Evolutionary conservation across 2,113 vertebrate genomes (phyloP), one percentile per base, ranked within the genome.

Genomic region (Myotis brandtii): DNA sequence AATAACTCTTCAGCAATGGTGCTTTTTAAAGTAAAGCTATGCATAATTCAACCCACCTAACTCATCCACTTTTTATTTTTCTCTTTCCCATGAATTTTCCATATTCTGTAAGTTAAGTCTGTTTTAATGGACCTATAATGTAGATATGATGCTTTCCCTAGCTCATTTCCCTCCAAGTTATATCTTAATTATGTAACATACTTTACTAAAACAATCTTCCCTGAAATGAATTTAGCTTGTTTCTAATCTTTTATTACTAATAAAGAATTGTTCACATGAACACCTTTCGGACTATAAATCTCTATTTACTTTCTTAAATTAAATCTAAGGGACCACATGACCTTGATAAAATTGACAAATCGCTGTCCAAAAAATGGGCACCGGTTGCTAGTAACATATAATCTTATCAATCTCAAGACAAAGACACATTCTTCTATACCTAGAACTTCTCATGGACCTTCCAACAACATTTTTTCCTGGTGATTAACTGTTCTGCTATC

Each of bases 331-430:
- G 20, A 50, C 27, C 25, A 77, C 1, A 66, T 75, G n/a, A 77
- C 23, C 27, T 72, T 59, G n/a, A 91, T 62, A 76, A 73, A 94
- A 85, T 48, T 85, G 62, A 77, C 43, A 95, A 92, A 87, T 17
- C 92, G 27, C 17, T 76, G 87, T 48, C 21, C 84, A 56, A 70
- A 88, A 95, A 86, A 66, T 48, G 20, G 70, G 9, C 52, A 27
- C 6, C 62, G 9, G 10, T 72, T 87, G 46, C 12, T 9, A 34
- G 48, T 52, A 80, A 69, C 80, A 59, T 14, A 56, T 18, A 5
- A 52, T 82, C 27, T 56, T 76, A 54, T 54, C 37, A 94, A 54
- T 43, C 67, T 95, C 34, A 86, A 87, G 69, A 93, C 37, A 66
- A 83, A 48, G 30, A 54, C 13, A 72, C 32, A 67, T 69, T 76